Percentiles rank a stretch among this genome's conserved stretches.
Conservation (phyloP, 2,888 invertebrate species). For the Phengaris arion region DNA sequence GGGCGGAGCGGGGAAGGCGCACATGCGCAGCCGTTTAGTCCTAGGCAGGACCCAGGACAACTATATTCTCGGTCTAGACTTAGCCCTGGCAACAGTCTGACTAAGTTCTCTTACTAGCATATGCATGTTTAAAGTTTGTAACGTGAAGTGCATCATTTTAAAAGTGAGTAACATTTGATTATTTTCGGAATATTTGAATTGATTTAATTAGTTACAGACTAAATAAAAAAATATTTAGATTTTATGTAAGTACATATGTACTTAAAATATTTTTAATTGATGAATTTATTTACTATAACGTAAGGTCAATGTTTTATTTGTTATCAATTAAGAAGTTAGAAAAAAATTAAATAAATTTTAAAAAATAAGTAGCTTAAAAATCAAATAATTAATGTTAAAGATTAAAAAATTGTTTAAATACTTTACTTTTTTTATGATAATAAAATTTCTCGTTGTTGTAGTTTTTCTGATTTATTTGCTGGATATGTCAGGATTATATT, state of each 20-base stretch:
- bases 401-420: too few relatives aligned
- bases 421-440: too few relatives aligned
- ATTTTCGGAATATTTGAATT: neutral
- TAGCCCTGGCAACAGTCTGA: neutral
- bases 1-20: conserved; percentile 6
- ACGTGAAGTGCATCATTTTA: neutral
- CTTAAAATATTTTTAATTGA: too few relatives aligned
- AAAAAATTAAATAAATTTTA: too few relatives aligned
- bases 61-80: neutral
- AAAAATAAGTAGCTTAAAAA: too few relatives aligned
- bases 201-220: neutral
- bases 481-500: too few relatives aligned
- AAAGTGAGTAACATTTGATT: conserved; percentile 5
- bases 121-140: neutral
- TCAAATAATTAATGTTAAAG: too few relatives aligned
- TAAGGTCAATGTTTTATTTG: too few relatives aligned
- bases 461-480: too few relatives aligned
- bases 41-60: neutral
- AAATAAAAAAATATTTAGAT: neutral
- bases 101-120: neutral
- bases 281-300: too few relatives aligned
- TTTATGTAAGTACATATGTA: neutral
- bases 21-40: neutral
- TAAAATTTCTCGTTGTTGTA: too few relatives aligned
- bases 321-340: too few relatives aligned